Evolutionary conservation across 2,797 vertebrate genomes (phyloP).

Genomic region (Thaleichthys pacificus): DNA sequence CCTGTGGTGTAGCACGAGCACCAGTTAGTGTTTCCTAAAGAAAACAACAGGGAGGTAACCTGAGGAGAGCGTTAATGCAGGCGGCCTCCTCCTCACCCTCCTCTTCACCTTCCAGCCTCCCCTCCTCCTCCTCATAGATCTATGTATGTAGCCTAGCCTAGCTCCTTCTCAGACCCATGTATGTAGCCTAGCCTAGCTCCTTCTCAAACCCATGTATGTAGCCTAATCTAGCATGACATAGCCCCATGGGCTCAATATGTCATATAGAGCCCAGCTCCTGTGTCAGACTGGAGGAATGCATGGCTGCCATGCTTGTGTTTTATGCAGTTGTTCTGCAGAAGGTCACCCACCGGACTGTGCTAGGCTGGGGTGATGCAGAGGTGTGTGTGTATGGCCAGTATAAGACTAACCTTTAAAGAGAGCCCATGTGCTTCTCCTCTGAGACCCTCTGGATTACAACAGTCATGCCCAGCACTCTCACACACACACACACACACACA

Average conservation of each 20-base stretch:
- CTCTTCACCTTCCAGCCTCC: neutral
- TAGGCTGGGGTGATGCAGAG: slow-evolving; percentile 21
- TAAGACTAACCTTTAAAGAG: slow-evolving; percentile 70
- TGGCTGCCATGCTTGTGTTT: slow-evolving; percentile 54
- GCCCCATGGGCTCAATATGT: neutral
- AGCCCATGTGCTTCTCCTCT: slow-evolving; percentile 42
- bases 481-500: slow-evolving; percentile 2
- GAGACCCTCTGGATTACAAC: slow-evolving; percentile 53
- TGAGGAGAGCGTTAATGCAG: slow-evolving; percentile 66
- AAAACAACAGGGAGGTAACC: slow-evolving; percentile 72
- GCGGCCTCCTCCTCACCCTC: slow-evolving; percentile 28
- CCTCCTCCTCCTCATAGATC: too few relatives aligned
- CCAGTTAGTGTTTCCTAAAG: slow-evolving; percentile 73
- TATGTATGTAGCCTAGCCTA: too few relatives aligned
- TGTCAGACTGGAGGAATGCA: slow-evolving; percentile 37
- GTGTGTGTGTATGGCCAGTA: slow-evolving; percentile 46
- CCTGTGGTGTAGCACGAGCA: slow-evolving; percentile 57
- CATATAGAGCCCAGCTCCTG: neutral
- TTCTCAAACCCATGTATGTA: too few relatives aligned
- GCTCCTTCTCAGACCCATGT: too few relatives aligned
- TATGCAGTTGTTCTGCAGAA: slow-evolving; percentile 65
- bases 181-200: neutral
- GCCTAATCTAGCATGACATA: neutral
- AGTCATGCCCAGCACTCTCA: slow-evolving; percentile 48
- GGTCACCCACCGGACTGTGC: slow-evolving; percentile 45